Evolutionary conservation across 30 jellyfish, hydroid and myxozoan genomes (phyloP), one percentile per base, ranked within the genome.

Genomic region (Turritopsis dohrnii): DNA sequence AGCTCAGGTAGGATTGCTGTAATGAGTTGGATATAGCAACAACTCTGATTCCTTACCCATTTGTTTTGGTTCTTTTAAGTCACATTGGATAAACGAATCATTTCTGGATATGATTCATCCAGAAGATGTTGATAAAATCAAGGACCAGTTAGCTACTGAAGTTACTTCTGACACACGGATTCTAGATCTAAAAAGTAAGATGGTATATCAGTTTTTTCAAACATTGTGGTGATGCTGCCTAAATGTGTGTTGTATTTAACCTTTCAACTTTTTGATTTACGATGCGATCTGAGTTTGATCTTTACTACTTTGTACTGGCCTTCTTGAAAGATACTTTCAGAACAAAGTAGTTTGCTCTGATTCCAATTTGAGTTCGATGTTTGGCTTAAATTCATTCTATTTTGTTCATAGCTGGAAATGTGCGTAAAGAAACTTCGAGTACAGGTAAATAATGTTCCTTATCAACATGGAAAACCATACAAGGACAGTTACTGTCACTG

Each of bases 61-160:
- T 5, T 41, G 60, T 5, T 3, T 3, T 41, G 5, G 60, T 41
- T 41, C 13, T 13, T 13, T 3, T 41, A 52, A 92, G 98, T 81
- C 73, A 26, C 93, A 88, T 25, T 93, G 98, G 98, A 88, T 93
- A 24, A 93, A 88, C 88, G 81, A 88, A 28, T 84, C 95, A n/a
- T 72, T 93, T 29, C 88, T 76, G 86, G 98, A 93, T 9, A 81
- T 88, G 17, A 79, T 93, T 52, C 98, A 93, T 74, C 98, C 98
- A 1, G 98, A 93, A 71, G 98, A 93, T 81, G 84, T 83, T 53
- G 96, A 88, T 73, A 93, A 93, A 65, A 65, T 93, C 0, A 88
- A 74, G 71, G 96, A 88, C 80, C 98, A 93, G 80, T 90, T 93
- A 13, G 95, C 86, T 7, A 88, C 96, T 18, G 96, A 87, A 65